Conservation (phyloP, 2,888 invertebrate genomes). For the Drosophila rubida region DNA sequence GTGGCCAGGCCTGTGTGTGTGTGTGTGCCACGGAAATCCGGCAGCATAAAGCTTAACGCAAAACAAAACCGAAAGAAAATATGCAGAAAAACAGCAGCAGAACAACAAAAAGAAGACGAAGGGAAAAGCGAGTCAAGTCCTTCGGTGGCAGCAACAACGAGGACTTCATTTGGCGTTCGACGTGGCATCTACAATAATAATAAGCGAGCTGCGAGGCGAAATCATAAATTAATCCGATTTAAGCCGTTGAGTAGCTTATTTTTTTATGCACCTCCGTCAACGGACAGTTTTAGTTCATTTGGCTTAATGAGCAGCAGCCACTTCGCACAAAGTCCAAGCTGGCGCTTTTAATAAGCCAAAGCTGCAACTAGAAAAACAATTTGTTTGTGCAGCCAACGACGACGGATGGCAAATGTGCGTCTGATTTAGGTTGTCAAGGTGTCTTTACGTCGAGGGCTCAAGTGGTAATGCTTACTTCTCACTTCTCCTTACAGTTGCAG, state of each 20-base stretch:
- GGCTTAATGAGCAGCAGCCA: slow-evolving; percentile 42
- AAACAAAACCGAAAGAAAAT: slow-evolving; percentile 25
- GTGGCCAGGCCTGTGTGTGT: slow-evolving; percentile 21
- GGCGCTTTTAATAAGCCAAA: slow-evolving; percentile 29
- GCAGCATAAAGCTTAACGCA: slow-evolving; percentile 52
- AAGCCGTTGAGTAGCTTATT: slow-evolving; percentile 82
- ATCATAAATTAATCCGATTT: slow-evolving; percentile 83
- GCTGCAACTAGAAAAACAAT: slow-evolving; percentile 29
- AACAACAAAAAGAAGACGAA: slow-evolving; percentile 24
- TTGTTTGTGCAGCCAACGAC: slow-evolving; percentile 40
- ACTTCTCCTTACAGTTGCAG: slow-evolving; percentile 23
- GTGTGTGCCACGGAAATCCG: slow-evolving; percentile 43
- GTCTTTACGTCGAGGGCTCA: slow-evolving; percentile 13
- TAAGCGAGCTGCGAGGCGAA: slow-evolving; percentile 50
- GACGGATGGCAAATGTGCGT: slow-evolving; percentile 18
- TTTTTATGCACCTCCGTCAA: slow-evolving; percentile 35
- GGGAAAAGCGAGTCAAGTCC: slow-evolving; percentile 34
- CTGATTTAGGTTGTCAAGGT: slow-evolving; percentile 51
- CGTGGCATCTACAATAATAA: slow-evolving; percentile 26
- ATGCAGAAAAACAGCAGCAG: slow-evolving; percentile 10
- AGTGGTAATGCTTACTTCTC: slow-evolving; percentile 45
- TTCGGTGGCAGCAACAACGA: slow-evolving; percentile 30
- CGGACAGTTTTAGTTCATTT: slow-evolving; percentile 45
- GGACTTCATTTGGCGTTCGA: slow-evolving; percentile 62
- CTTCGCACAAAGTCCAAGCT: slow-evolving; percentile 2